These are phyloP conservation scores for Tricholaema leucomelas DNA, from an alignment of 2,113 vertebrate species.

Conservation along the genomic window DNA sequence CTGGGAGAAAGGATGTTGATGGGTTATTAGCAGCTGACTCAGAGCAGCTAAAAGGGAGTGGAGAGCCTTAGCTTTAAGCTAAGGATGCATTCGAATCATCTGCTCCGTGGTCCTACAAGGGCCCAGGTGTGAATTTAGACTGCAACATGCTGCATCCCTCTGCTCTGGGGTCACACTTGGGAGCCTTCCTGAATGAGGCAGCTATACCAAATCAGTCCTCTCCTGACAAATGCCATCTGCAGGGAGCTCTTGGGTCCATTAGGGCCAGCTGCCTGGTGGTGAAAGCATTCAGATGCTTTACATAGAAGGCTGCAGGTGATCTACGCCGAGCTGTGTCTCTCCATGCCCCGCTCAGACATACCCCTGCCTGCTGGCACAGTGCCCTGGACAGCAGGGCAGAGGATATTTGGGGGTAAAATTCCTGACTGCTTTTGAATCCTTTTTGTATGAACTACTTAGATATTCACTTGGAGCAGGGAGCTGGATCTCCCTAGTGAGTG, in stretches of 20 bases:
- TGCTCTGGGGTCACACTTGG: slow-evolving; percentile 36
- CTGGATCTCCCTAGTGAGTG: slow-evolving; percentile 53
- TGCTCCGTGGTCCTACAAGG: neutral
- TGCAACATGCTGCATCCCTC: neutral
- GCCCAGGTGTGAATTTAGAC: neutral
- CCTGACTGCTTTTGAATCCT: slow-evolving; percentile 11
- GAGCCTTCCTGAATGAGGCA: slow-evolving; percentile 26
- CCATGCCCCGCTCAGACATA: neutral
- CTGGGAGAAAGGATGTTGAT: rapidly evolving
- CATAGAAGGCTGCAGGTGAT: neutral
- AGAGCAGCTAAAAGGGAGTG: neutral
- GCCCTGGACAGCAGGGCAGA: neutral
- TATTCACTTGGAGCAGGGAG: slow-evolving; percentile 40
- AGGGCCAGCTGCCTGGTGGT: neutral
- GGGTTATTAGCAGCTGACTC: neutral
- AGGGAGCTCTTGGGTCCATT: slow-evolving; percentile 1
- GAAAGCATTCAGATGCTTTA: neutral
- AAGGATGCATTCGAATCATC: neutral
- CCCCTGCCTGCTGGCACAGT: neutral
- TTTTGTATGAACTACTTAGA: slow-evolving; percentile 16
- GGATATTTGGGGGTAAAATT: neutral
- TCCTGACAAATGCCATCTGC: slow-evolving; percentile 29
- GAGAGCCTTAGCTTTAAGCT: neutral
- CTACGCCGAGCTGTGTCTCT: neutral
- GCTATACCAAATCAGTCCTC: neutral